Conservation (phyloP, 2,888 invertebrate species). For the Hyppa rectilinea region DNA sequence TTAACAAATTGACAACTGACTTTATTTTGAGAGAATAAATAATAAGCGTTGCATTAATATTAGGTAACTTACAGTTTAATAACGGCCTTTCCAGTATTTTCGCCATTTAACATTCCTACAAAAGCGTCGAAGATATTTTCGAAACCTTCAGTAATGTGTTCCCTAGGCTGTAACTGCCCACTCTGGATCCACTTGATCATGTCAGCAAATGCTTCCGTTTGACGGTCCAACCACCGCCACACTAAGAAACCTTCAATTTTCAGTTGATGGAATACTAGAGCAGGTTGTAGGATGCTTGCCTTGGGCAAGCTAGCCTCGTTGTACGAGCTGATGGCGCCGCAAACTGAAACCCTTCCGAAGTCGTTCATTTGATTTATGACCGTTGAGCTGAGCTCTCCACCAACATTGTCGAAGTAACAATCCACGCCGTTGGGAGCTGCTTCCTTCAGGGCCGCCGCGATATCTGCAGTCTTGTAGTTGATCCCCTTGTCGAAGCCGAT, state of each 20-base stretch:
- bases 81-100: conserved; percentile 93
- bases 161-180: conserved; percentile 92
- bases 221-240: conserved; percentile 88
- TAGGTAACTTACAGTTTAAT: conserved; percentile 88
- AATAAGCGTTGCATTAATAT: conserved; percentile 10
- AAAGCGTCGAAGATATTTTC: conserved; percentile 93
- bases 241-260: conserved; percentile 92
- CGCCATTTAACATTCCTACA: conserved; percentile 91
- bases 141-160: conserved; percentile 93
- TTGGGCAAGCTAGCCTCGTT: conserved; percentile 75
- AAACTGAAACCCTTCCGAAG: conserved; percentile 90
- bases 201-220: conserved; percentile 91
- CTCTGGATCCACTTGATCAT: conserved; percentile 91
- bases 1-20: not conserved
- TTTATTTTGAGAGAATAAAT: conserved; percentile 22
- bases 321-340: conserved; percentile 81
- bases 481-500: conserved; percentile 93
- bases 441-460: conserved; percentile 87
- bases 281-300: conserved; percentile 88
- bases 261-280: conserved; percentile 90
- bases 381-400: conserved; percentile 91
- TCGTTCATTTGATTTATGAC: conserved; percentile 91
- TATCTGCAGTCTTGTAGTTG: conserved; percentile 92
- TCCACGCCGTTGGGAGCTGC: conserved; percentile 92
- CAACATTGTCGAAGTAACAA: conserved; percentile 94